Evolutionary conservation across 2,113 vertebrate species (phyloP).

Genomic region (Clarias gariepinus): DNA sequence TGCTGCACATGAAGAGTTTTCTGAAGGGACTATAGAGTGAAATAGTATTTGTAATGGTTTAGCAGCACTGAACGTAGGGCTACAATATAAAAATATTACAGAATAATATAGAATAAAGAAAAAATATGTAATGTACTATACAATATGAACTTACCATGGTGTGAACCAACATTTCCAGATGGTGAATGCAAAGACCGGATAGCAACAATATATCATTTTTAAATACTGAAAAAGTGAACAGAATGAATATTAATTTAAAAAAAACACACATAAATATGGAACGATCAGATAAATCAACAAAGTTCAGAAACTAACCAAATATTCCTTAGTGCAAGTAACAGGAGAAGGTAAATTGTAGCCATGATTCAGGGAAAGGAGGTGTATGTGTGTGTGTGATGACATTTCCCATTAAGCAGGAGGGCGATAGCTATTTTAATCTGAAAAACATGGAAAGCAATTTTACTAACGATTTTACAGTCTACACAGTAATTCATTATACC

Average conservation of each 20-base stretch:
- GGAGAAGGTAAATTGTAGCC: neutral
- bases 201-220: slow-evolving; percentile 85
- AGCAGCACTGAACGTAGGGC: neutral
- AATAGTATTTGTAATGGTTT: neutral
- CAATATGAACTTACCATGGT: slow-evolving; percentile 69
- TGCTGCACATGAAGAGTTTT: neutral
- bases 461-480: neutral
- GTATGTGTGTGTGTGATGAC: neutral
- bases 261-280: neutral
- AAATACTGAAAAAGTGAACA: slow-evolving; percentile 68
- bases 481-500: no score
- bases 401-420: neutral
- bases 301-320: neutral
- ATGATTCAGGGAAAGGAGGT: neutral
- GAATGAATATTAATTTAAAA: neutral
- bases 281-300: neutral
- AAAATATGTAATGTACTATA: neutral
- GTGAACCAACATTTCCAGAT: slow-evolving; percentile 79
- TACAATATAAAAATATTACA: neutral
- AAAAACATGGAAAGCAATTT: neutral
- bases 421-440: neutral
- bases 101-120: neutral
- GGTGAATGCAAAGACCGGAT: slow-evolving; percentile 79
- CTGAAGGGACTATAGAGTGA: neutral
- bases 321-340: neutral